Conservation (phyloP, 2,888 invertebrate species). For the Antheraea assamensis region DNA sequence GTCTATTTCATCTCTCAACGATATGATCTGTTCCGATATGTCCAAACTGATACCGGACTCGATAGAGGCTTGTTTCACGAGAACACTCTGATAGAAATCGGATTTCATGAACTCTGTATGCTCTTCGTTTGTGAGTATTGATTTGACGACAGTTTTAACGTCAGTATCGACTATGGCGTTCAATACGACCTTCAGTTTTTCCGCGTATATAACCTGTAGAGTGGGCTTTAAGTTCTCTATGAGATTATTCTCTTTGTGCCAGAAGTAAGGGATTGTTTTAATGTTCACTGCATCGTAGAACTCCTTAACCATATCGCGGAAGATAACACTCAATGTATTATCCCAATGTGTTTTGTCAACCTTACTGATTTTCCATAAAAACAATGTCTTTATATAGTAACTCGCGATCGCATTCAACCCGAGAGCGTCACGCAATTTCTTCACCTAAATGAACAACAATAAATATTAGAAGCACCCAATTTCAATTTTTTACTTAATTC, state of each 20-base stretch:
- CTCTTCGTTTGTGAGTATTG: constrained; percentile 55
- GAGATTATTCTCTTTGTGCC: constrained; percentile 64
- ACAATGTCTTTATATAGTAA: constrained; percentile 82
- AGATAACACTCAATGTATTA: constrained; percentile 54
- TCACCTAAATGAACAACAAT: constrained; percentile 50
- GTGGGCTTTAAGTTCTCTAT: constrained; percentile 56
- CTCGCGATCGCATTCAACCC: constrained; percentile 75
- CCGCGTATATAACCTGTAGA: constrained; percentile 52
- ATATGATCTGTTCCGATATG: constrained; percentile 33
- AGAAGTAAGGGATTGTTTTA: constrained; percentile 63
- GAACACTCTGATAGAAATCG: constrained; percentile 52
- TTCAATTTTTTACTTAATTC: too few relatives aligned
- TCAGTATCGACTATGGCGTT: constrained; percentile 58
- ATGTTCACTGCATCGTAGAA: constrained; percentile 50
- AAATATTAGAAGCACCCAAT: background rate
- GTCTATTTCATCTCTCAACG: constrained; percentile 45
- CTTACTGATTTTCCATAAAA: constrained; percentile 68
- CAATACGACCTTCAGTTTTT: constrained; percentile 62
- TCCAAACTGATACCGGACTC: constrained; percentile 23
- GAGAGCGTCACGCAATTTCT: constrained; percentile 77
- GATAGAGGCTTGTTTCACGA: background rate
- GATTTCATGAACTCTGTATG: constrained; percentile 51
- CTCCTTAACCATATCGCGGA: constrained; percentile 61
- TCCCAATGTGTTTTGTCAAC: constrained; percentile 62
- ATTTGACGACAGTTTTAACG: constrained; percentile 49